Conservation (phyloP, 2,888 invertebrate genomes). For the Cosmia pyralina region DNA sequence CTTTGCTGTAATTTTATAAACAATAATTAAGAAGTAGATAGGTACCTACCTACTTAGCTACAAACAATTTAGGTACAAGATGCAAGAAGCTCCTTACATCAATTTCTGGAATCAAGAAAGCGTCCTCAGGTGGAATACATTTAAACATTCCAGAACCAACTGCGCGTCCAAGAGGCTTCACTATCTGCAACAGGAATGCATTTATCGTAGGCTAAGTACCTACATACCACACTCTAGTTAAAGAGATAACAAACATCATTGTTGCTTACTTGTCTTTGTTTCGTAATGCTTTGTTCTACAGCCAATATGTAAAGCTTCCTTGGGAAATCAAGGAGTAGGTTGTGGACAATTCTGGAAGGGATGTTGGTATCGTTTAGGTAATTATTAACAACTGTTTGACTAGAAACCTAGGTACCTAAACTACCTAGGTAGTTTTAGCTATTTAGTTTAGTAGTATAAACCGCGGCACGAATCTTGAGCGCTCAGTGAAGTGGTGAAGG, state of each 20-base stretch:
- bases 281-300: constrained; percentile 90
- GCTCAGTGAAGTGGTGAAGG: too few species aligned
- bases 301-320: constrained; percentile 91
- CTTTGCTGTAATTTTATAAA: constrained; percentile 83
- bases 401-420: not conserved
- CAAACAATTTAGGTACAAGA: not conserved
- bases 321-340: constrained; percentile 88
- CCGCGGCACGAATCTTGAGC: too few species aligned
- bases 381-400: not conserved
- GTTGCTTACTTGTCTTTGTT: constrained; percentile 82
- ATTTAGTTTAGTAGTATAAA: too few species aligned
- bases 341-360: constrained; percentile 82
- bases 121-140: constrained; percentile 89
- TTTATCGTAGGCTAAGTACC: constrained; percentile 20
- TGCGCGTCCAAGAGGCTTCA: constrained; percentile 89
- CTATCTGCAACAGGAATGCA: constrained; percentile 80
- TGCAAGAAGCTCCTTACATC: constrained; percentile 71
- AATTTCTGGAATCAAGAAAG: constrained; percentile 88
- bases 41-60: not conserved
- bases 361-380: not conserved
- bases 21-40: not conserved
- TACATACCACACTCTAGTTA: constrained; percentile 14
- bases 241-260: constrained; percentile 35
- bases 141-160: constrained; percentile 90
- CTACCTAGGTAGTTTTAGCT: too few species aligned